phyloP scores from a whole-genome alignment of 2,888 invertebrate genomes.

The Caenorhabditis japonica region DNA sequence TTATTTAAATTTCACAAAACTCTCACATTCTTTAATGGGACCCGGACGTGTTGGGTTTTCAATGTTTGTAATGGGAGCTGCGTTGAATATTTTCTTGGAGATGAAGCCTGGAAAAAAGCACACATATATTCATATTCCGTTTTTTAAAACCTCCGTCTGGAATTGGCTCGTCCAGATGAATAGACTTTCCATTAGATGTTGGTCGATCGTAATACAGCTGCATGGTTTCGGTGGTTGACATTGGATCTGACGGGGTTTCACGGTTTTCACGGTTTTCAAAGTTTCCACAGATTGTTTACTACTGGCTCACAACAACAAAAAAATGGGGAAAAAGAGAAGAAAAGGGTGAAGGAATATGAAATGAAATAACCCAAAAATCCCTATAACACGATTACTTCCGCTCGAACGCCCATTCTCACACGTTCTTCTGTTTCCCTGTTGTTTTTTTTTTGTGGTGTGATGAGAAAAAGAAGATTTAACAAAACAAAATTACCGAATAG shows the following conservation, averaged over 20 bases:
- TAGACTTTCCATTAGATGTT: constrained; percentile 61
- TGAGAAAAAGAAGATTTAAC: no score
- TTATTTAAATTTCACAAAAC: not conserved
- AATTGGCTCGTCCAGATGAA: constrained; percentile 68
- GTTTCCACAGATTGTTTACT: not conserved
- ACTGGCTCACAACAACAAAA: not conserved
- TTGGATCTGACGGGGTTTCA: constrained; percentile 63
- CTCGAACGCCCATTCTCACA: constrained; percentile 14
- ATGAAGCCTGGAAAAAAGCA: constrained; percentile 59
- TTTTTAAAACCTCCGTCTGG: constrained; percentile 68
- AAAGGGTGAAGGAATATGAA: no score
- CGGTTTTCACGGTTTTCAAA: no score
- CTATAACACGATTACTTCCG: constrained; percentile 17
- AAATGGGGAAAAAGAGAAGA: not conserved
- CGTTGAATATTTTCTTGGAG: constrained; percentile 66
- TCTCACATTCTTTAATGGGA: constrained; percentile 62
- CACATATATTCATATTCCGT: no score
- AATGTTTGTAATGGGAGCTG: constrained; percentile 60
- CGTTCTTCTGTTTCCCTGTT: constrained; percentile 16
- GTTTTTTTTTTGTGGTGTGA: no score
- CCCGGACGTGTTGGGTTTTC: constrained; percentile 60
- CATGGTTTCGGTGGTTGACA: constrained; percentile 66
- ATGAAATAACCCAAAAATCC: constrained; percentile 5
- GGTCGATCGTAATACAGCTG: constrained; percentile 70
- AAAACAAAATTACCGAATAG: constrained; percentile 63